Evolutionary conservation across 2,888 invertebrate genomes (phyloP).

Genomic region (Pterostichus madidus): DNA sequence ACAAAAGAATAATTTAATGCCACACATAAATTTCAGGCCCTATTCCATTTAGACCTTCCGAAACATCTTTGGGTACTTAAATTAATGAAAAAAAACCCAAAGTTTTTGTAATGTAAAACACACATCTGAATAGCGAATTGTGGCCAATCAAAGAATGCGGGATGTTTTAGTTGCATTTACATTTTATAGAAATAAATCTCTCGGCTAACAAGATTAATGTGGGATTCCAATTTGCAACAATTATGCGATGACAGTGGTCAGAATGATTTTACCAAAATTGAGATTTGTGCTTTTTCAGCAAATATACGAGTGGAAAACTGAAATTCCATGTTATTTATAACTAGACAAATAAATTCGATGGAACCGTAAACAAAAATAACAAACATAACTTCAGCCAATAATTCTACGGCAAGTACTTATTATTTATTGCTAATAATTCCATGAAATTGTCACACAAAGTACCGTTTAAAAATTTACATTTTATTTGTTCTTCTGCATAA

Average conservation of each 20-base stretch:
- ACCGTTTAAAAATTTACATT: too few species aligned
- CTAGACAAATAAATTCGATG: neutral
- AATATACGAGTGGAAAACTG: neutral
- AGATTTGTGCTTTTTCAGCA: constrained; percentile 51
- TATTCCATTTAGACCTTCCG: constrained; percentile 44
- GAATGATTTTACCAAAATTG: constrained; percentile 12
- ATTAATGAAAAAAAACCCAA: constrained; percentile 60
- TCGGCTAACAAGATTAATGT: constrained; percentile 41
- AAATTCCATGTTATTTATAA: neutral
- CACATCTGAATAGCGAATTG: constrained; percentile 48
- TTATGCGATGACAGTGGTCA: constrained; percentile 38
- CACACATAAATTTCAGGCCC: constrained; percentile 47
- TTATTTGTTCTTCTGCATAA: too few species aligned
- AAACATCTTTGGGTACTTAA: constrained; percentile 59
- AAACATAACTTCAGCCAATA: neutral
- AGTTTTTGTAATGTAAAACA: constrained; percentile 57
- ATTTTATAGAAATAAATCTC: constrained; percentile 55
- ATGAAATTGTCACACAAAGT: too few species aligned
- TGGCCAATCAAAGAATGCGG: constrained; percentile 37
- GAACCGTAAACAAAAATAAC: neutral
- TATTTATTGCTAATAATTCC: too few species aligned
- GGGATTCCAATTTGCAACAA: constrained; percentile 49
- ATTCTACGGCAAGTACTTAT: too few species aligned
- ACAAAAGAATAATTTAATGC: constrained; percentile 61
- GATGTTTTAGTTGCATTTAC: constrained; percentile 39